Evolutionary conservation across 2,113 vertebrate species (phyloP).

Genomic region (Ictalurus punctatus): DNA sequence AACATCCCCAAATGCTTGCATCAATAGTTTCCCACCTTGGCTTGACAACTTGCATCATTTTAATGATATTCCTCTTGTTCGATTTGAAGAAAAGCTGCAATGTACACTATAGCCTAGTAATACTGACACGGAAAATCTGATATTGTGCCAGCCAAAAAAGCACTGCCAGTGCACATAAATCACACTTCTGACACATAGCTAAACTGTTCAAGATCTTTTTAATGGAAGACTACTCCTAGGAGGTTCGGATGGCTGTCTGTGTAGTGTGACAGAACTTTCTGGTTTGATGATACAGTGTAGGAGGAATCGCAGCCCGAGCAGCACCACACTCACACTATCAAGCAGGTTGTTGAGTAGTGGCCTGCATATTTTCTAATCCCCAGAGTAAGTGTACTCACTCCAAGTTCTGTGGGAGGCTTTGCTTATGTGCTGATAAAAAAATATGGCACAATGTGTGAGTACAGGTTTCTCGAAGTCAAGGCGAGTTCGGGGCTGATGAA

Average conservation of each 20-base stretch:
- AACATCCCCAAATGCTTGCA: neutral
- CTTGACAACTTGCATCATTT: slow-evolving; percentile 20
- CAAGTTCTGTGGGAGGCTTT: slow-evolving; percentile 39
- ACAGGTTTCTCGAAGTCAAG: slow-evolving; percentile 27
- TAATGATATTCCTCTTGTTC: slow-evolving; percentile 7
- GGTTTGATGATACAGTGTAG: slow-evolving; percentile 39
- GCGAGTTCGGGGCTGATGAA: slow-evolving; percentile 19
- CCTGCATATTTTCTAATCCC: slow-evolving; percentile 43
- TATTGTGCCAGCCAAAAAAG: neutral
- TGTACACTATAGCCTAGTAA: neutral
- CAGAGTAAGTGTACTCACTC: slow-evolving; percentile 28
- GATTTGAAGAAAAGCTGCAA: slow-evolving; percentile 11
- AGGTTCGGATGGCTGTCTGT: slow-evolving; percentile 12
- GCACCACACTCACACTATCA: slow-evolving; percentile 36
- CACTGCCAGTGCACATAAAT: slow-evolving; percentile 8
- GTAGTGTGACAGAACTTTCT: slow-evolving; percentile 29
- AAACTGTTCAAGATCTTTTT: neutral
- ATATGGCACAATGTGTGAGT: slow-evolving; percentile 29
- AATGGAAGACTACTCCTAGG: slow-evolving; percentile 9
- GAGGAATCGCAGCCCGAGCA: slow-evolving; percentile 27
- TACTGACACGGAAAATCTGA: neutral
- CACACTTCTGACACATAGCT: slow-evolving; percentile 13
- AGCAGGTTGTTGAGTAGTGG: slow-evolving; percentile 22
- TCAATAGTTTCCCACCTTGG: neutral
- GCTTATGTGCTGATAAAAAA: slow-evolving; percentile 42